A percentile compares a stretch with the other conserved stretches of the same genome.
phyloP scores from a whole-genome alignment of 2,113 vertebrate genomes.

The Cebus imitator region DNA sequence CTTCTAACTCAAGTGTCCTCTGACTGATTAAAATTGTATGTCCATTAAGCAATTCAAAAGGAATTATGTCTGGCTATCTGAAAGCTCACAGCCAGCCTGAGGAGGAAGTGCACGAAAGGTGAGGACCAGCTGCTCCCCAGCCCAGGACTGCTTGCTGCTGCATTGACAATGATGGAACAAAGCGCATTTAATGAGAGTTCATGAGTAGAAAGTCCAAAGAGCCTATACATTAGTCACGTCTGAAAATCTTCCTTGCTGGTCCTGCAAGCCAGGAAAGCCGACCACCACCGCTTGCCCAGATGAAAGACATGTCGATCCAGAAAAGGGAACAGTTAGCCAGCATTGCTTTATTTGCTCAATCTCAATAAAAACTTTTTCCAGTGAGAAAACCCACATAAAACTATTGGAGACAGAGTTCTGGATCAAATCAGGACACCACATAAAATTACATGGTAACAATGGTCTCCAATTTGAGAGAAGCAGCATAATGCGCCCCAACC shows the following conservation, averaged over 20 bases:
- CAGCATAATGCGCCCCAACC: not conserved
- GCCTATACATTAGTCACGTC: constrained; percentile 56
- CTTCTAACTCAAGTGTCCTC: not conserved
- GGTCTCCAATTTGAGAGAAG: not conserved
- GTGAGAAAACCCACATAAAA: constrained; percentile 38
- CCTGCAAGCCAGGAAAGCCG: not conserved
- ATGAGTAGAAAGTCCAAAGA: not conserved
- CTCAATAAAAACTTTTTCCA: constrained; percentile 51
- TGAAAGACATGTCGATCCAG: constrained; percentile 15
- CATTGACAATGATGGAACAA: not conserved
- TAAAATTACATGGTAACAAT: not conserved
- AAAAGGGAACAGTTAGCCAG: not conserved
- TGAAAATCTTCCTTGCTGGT: constrained; percentile 17
- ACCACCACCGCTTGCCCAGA: constrained; percentile 29
- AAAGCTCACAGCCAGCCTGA: not conserved
- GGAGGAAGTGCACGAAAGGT: not conserved
- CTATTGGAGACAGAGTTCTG: constrained; percentile 15
- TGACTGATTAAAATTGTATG: not conserved
- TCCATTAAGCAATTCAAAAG: constrained; percentile 35
- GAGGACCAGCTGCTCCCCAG: not conserved
- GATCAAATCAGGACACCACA: not conserved
- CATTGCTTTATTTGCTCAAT: constrained; percentile 11
- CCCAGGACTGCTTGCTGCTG: not conserved
- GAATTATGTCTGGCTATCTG: constrained; percentile 12
- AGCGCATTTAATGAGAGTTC: constrained; percentile 7